phyloP scores from a whole-genome alignment of 2,113 vertebrate species.

The Carassius carassius region DNA sequence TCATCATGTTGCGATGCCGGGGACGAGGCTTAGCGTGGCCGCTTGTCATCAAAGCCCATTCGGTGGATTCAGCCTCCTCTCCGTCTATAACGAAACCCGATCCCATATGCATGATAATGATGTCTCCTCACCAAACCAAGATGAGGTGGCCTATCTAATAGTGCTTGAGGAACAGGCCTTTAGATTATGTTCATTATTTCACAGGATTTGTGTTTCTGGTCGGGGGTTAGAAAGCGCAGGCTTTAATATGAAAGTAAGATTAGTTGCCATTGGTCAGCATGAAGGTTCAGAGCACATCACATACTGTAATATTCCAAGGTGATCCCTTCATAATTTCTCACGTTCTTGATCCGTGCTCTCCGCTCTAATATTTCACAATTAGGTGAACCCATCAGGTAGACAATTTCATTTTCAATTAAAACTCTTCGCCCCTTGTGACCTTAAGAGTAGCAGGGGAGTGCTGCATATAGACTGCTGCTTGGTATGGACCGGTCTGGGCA shows the following conservation, averaged over 20 bases:
- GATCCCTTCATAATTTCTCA: slow-evolving; percentile 70
- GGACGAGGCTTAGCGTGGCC: slow-evolving; percentile 51
- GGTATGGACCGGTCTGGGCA: slow-evolving; percentile 57
- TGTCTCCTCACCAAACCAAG: slow-evolving; percentile 60
- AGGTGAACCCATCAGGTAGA: slow-evolving; percentile 78
- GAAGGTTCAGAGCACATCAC: slow-evolving; percentile 26
- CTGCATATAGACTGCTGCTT: slow-evolving; percentile 57
- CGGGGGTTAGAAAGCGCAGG: slow-evolving; percentile 28
- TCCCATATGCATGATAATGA: slow-evolving; percentile 76
- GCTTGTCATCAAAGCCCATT: slow-evolving; percentile 62
- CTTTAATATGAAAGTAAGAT: slow-evolving; percentile 56
- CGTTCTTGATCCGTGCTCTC: slow-evolving; percentile 62
- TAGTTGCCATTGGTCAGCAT: slow-evolving; percentile 54
- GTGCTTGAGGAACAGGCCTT: slow-evolving; percentile 66
- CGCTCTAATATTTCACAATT: slow-evolving; percentile 76
- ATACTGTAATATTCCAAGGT: slow-evolving; percentile 56
- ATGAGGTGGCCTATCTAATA: slow-evolving; percentile 56
- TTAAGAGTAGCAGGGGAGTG: slow-evolving; percentile 62
- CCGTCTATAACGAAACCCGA: slow-evolving; percentile 40
- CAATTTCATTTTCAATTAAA: slow-evolving; percentile 80
- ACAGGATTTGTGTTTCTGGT: slow-evolving; percentile 42
- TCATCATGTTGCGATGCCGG: slow-evolving; percentile 43
- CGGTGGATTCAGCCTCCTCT: slow-evolving; percentile 58
- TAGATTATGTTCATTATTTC: slow-evolving; percentile 51
- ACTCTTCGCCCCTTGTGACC: slow-evolving; percentile 69